phyloP scores from a whole-genome alignment of 2,113 vertebrate species.

The Talpa occidentalis region DNA sequence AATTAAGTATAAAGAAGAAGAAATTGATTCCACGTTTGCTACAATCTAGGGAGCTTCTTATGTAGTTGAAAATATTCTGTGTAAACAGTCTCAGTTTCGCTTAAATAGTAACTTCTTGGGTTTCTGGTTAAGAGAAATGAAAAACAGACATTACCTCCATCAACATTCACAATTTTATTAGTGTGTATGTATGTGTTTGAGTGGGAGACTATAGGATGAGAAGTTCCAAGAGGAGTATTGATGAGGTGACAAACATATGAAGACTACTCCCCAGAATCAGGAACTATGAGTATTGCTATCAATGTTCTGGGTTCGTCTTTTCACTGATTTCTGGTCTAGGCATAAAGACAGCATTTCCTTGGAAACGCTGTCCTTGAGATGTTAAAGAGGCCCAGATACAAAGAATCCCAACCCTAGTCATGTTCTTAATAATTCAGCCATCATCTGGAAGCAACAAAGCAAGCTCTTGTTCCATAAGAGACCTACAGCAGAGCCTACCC shows the following conservation, averaged over 20 bases:
- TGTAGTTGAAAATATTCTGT: neutral
- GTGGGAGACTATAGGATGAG: neutral
- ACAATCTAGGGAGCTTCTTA: neutral
- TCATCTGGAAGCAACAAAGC: neutral
- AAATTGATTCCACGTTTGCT: constrained; percentile 27
- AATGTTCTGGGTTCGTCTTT: neutral
- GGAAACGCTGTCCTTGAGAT: neutral
- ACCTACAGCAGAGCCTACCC: neutral
- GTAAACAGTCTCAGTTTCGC: neutral
- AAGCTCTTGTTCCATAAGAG: neutral
- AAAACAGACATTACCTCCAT: neutral
- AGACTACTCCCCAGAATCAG: constrained; percentile 5
- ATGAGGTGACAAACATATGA: neutral
- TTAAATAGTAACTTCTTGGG: neutral
- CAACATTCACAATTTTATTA: neutral
- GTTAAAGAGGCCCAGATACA: neutral
- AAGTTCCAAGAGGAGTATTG: neutral
- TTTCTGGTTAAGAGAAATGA: neutral
- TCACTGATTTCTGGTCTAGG: neutral
- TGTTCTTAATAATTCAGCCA: constrained; percentile 25
- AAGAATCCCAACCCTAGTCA: neutral
- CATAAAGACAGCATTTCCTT: neutral
- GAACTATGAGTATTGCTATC: neutral
- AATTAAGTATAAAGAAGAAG: constrained; percentile 40
- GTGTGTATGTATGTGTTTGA: neutral